These are phyloP conservation scores for Pharmacophagus antenor DNA, from an alignment of 2,888 invertebrate genomes.

Conservation along the genomic window DNA sequence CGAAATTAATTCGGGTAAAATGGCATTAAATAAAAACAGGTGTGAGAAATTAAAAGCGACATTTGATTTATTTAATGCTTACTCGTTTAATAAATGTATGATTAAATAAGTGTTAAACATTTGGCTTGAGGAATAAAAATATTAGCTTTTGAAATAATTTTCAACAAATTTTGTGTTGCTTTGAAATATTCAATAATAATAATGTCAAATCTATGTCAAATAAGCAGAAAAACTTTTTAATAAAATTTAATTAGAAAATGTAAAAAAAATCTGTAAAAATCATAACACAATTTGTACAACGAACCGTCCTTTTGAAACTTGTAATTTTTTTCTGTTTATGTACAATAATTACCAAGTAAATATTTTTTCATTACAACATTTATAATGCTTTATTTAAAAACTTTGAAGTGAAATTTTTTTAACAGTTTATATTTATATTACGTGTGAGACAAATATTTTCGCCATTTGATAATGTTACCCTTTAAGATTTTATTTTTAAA, in stretches of 20 bases:
- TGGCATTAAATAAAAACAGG: not conserved
- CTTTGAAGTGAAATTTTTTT: slow-evolving; percentile 28
- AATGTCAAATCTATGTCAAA: no score
- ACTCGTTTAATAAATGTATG: not conserved
- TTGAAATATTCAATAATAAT: not conserved
- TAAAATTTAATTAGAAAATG: not conserved
- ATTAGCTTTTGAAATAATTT: not conserved
- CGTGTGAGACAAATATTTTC: slow-evolving; percentile 11
- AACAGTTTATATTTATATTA: slow-evolving; percentile 10
- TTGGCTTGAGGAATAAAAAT: not conserved
- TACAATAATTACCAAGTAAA: not conserved
- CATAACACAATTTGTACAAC: not conserved
- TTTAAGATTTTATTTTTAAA: slow-evolving; percentile 21
- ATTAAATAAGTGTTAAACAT: not conserved
- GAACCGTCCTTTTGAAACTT: slow-evolving; percentile 15
- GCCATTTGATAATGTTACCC: slow-evolving; percentile 24
- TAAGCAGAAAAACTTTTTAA: no score
- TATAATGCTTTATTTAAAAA: slow-evolving; percentile 11
- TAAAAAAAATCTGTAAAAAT: not conserved
- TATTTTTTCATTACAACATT: not conserved
- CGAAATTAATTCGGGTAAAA: not conserved
- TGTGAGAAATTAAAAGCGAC: not conserved
- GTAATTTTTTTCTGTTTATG: not conserved
- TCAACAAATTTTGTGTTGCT: no score
- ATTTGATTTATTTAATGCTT: not conserved